Conservation (phyloP, 1,140 invertebrate genomes). For the Drosophila watanabei region DNA sequence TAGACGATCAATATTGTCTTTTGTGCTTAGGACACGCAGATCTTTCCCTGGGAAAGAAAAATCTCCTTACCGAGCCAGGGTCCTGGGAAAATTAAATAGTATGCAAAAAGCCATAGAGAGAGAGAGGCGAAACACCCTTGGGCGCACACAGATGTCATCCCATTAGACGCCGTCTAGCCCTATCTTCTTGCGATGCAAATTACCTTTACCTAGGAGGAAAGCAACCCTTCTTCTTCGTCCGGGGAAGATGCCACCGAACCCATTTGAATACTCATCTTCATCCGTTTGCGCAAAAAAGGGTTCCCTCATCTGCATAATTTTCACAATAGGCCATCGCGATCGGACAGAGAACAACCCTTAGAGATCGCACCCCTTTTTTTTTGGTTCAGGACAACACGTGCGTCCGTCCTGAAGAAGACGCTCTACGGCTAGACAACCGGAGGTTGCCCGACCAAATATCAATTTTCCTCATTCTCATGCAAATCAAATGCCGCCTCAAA, state of each 20-base stretch:
- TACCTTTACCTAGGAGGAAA: conserved; percentile 64
- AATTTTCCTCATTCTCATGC: conserved; percentile 83
- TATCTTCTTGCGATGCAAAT: conserved; percentile 76
- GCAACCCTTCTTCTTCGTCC: conserved; percentile 51
- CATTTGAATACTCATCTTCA: conserved; percentile 82
- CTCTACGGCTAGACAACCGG: conserved; percentile 51
- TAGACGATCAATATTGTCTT: conserved; percentile 83
- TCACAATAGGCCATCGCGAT: conserved; percentile 71
- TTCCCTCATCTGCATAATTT: conserved; percentile 81
- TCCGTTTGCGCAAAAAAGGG: conserved; percentile 62
- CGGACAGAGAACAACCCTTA: conserved; percentile 58
- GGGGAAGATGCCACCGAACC: conserved; percentile 63
- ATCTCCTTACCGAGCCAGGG: conserved; percentile 56
- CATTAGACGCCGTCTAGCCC: conserved; percentile 62
- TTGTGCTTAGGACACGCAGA: conserved; percentile 64
- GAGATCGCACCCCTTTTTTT: conserved; percentile 56
- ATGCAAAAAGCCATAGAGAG: conserved; percentile 57
- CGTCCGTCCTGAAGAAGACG: conserved; percentile 68
- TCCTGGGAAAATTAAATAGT: conserved; percentile 83
- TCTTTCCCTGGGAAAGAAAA: conserved; percentile 81
- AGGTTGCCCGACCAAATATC: conserved; percentile 69
- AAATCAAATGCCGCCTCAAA: conserved; percentile 81
- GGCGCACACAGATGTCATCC: conserved; percentile 74
- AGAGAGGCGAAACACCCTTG: conserved; percentile 37
- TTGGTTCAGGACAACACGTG: conserved; percentile 60